phyloP scores from a whole-genome alignment of 2,113 vertebrate genomes.

The Mustela nigripes region DNA sequence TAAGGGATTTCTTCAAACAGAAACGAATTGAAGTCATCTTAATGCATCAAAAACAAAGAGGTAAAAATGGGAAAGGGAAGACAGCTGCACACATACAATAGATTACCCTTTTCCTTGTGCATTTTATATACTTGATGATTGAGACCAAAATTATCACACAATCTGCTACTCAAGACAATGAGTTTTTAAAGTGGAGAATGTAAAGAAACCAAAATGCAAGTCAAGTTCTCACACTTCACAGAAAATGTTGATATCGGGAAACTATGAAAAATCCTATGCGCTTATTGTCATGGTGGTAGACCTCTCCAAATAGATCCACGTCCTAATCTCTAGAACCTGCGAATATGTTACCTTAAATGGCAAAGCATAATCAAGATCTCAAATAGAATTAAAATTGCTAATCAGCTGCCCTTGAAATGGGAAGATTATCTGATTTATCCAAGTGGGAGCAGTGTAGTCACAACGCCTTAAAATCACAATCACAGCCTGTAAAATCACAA shows the following conservation, averaged over 20 bases:
- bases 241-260: neutral
- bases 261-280: neutral
- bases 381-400: neutral
- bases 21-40: neutral
- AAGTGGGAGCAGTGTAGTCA: neutral
- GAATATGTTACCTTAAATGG: neutral
- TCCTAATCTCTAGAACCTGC: neutral
- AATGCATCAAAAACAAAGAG: neutral
- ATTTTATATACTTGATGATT: neutral
- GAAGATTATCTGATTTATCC: neutral
- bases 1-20: neutral
- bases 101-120: neutral
- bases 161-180: neutral
- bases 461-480: neutral
- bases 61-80: neutral
- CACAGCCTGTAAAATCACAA: too few relatives aligned
- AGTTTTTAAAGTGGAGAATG: neutral
- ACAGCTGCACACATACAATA: neutral
- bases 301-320: neutral
- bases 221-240: neutral
- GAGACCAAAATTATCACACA: neutral
- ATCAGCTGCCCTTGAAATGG: neutral
- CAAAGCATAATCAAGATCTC: neutral
- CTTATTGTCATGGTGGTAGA: neutral
- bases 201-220: neutral